Evolutionary conservation across 2,113 vertebrate genomes (phyloP).

Genomic region (Perca schrenkii): DNA sequence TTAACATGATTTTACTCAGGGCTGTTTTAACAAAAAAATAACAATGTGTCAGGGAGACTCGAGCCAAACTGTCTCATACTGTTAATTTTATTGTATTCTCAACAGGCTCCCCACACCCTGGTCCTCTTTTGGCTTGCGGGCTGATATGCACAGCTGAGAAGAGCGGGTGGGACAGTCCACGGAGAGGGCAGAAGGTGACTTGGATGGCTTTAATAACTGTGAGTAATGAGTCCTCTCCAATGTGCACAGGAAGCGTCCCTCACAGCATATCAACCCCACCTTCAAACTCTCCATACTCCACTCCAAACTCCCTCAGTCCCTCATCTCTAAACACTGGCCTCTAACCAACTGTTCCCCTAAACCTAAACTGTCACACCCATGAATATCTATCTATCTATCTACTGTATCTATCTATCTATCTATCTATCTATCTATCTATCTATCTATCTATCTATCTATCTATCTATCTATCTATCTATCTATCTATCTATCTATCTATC

Average conservation of each 20-base stretch:
- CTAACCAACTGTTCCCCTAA: constrained; percentile 6
- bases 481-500: constrained; percentile 32
- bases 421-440: constrained; percentile 35
- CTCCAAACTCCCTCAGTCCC: constrained; percentile 29
- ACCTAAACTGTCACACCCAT: not conserved
- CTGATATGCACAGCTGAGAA: constrained; percentile 47
- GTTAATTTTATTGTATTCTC: constrained; percentile 48
- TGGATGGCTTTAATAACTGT: constrained; percentile 57
- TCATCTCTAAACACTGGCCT: constrained; percentile 39
- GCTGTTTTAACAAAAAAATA: constrained; percentile 37
- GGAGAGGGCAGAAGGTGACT: constrained; percentile 52
- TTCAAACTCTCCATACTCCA: constrained; percentile 19
- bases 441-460: constrained; percentile 31
- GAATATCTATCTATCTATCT: constrained; percentile 15
- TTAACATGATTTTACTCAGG: constrained; percentile 29
- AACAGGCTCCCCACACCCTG: constrained; percentile 49
- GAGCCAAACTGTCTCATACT: constrained; percentile 51
- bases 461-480: constrained; percentile 25
- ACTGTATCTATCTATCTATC: no score
- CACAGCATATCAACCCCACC: constrained; percentile 29
- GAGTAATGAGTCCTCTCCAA: constrained; percentile 58
- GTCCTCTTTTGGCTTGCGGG: constrained; percentile 33
- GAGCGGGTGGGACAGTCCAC: constrained; percentile 50
- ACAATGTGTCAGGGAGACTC: constrained; percentile 33
- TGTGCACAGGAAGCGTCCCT: constrained; percentile 48